These are phyloP conservation scores for Fregata magnificens DNA, from an alignment of 2,113 vertebrate genomes.

Conservation along the genomic window DNA sequence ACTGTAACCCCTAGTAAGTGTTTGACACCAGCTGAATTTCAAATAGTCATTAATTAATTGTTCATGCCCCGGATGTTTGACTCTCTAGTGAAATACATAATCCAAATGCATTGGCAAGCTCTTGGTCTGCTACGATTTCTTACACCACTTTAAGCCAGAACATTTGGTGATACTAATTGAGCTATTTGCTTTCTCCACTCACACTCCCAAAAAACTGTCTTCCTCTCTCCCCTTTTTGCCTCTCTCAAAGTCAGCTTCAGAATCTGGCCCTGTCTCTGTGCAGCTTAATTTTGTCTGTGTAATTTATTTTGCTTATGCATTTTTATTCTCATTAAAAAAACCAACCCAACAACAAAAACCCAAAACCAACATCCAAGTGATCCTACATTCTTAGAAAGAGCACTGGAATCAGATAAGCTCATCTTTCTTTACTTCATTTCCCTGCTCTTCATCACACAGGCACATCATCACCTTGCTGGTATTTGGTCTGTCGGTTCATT, in stretches of 20 bases:
- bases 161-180: neutral
- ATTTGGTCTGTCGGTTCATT: neutral
- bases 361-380: neutral
- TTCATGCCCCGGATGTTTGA: neutral
- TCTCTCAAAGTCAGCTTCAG: neutral
- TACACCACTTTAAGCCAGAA: neutral
- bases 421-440: neutral
- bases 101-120: neutral
- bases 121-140: too few species aligned
- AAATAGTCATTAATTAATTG: neutral
- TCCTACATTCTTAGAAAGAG: neutral
- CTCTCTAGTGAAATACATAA: neutral
- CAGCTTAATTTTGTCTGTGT: neutral
- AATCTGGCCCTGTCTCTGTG: neutral
- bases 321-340: neutral
- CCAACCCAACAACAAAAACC: neutral
- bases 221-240: neutral
- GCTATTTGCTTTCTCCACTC: neutral
- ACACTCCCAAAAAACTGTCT: neutral
- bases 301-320: neutral
- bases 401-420: neutral
- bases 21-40: neutral
- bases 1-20: neutral
- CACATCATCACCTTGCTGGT: neutral
- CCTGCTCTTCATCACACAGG: neutral